Base-by-base conservation (phyloP, 2,797 vertebrate species). In the Threskiornis aethiopicus region DNA sequence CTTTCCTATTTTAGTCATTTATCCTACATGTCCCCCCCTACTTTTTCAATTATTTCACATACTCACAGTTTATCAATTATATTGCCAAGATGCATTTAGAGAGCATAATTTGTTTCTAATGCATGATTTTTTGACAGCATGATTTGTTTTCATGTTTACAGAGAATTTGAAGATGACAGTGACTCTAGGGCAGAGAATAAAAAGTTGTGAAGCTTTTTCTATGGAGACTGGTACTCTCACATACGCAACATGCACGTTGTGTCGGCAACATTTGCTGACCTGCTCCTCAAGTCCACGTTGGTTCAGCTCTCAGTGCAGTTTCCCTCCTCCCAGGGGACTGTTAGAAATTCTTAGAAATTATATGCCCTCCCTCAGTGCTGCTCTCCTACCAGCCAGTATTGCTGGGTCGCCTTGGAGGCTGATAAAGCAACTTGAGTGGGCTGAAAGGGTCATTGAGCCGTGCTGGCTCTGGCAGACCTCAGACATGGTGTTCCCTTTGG, bases 141-240 rank as follows among this genome's bases (percentile, higher is more conserved):
- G 96, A 95, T 97, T 97, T 94, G 92, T 97, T 97, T 91, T 85
- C 78, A 54, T 66, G 86, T 95, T 94, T 84, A 67, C 44, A 78
- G 47, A 83, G 86, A 85, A 87, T 88, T 64, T 73, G 76, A 64
- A 89, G 87, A 81, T 58, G 52, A 89, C 77, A 87, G 42, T 64
- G 76, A 78, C 61, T 95, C 28, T 35, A 90, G 78, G 80, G 75
- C 81, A 95, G 76, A 61, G 70, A 90, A 91, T 37, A 66, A 65
- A 87, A 85, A 69, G 29, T 21, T 66, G 19, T 16, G 85, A 84
- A 71, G 84, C 8, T 31, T 84, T 72, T 39, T 39, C n/a, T 58
- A 2, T 6, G 6, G 57, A 31, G 35, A 10, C 6, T 4, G 55
- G 19, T 6, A 10, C 55, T 52, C 37, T 42, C 22, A 57, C 20